Evolutionary conservation across 2,888 invertebrate species (phyloP), one percentile per base, ranked within the genome.

Genomic region (Volucella bombylans): DNA sequence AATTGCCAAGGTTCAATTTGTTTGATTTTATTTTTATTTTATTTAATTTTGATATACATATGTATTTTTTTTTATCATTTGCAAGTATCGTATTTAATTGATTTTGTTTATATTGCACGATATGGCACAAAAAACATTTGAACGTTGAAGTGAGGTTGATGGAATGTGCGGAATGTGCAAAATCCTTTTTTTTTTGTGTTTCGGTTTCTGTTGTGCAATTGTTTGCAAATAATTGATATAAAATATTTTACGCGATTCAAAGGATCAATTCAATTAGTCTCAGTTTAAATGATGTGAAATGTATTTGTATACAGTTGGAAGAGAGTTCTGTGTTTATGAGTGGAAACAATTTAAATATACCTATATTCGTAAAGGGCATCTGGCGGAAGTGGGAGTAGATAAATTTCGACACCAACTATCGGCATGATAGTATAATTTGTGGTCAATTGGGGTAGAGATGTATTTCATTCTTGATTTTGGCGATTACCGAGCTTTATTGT

Each of bases 201-300:
- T 67, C 52, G 31, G 14, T 61, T 55, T 62, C 31, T 55, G 43
- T 49, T 62, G 52, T 15, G 49, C 52, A 65, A 65, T 69, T 82
- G 72, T 62, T 82, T 68, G 62, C 73, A 50, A 72, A 72, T 83
- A 83, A 79, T 69, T 61, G 83, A 79, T 65, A 74, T 74, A 67
- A 79, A 71, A 80, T 83, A 79, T 79, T 83, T 55, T 83, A 57
- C 57, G 54, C 65, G 45, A 71, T 71, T 83, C 80, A 83, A 83
- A 79, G 83, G 74, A 79, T 79, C 83, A 83, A 74, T 80, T 83
- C 83, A 79, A 83, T 83, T 83, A 83, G 83, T 80, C 64, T 83
- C 55, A 52, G 43, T 80, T 83, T 80, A 83, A 80, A 74, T 71
- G 77, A 64, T 41, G 38, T 23, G 31, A 54, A 72, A 54, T 69